Conservation (phyloP, 1,140 invertebrate genomes). For the Thrips palmi region DNA sequence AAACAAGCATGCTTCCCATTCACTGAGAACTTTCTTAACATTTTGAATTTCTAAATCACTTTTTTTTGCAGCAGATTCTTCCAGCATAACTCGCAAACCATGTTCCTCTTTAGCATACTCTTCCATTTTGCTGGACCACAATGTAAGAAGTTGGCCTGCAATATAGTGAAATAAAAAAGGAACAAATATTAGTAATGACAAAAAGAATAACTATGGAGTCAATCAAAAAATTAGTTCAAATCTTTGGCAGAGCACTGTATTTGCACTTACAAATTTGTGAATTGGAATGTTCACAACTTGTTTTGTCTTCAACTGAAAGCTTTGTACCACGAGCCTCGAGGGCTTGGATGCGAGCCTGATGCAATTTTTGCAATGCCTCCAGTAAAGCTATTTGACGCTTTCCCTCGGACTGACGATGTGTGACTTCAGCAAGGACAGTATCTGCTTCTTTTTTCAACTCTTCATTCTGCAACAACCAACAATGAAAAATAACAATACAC, state of each 20-base stretch:
- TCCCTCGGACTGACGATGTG: slow-evolving; percentile 44
- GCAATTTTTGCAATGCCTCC: slow-evolving; percentile 37
- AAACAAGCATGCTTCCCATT: slow-evolving; percentile 15
- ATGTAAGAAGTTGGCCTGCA: slow-evolving; percentile 25
- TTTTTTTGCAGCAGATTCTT: slow-evolving; percentile 17
- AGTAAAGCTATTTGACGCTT: slow-evolving; percentile 39
- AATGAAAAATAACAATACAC: slow-evolving; percentile 7
- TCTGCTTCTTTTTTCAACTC: slow-evolving; percentile 46
- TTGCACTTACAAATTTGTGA: slow-evolving; percentile 6
- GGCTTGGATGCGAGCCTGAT: slow-evolving; percentile 35
- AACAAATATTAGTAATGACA: slow-evolving; percentile 16
- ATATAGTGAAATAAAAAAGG: slow-evolving; percentile 16
- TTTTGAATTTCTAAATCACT: slow-evolving; percentile 14
- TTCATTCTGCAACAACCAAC: slow-evolving; percentile 31
- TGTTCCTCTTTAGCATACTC: slow-evolving; percentile 30
- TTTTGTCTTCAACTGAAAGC: slow-evolving; percentile 24
- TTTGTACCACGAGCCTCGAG: slow-evolving; percentile 36
- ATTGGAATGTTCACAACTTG: slow-evolving; percentile 4
- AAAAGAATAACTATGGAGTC: slow-evolving; percentile 17
- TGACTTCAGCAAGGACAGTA: slow-evolving; percentile 42
- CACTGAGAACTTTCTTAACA: slow-evolving; percentile 10
- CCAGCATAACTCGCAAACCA: slow-evolving; percentile 27
- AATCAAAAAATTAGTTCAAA: slow-evolving; percentile 7
- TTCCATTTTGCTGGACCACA: slow-evolving; percentile 26
- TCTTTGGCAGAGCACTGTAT: slow-evolving; percentile 4